Conservation (phyloP, 2,113 vertebrate species). For the Arizona elegans region DNA sequence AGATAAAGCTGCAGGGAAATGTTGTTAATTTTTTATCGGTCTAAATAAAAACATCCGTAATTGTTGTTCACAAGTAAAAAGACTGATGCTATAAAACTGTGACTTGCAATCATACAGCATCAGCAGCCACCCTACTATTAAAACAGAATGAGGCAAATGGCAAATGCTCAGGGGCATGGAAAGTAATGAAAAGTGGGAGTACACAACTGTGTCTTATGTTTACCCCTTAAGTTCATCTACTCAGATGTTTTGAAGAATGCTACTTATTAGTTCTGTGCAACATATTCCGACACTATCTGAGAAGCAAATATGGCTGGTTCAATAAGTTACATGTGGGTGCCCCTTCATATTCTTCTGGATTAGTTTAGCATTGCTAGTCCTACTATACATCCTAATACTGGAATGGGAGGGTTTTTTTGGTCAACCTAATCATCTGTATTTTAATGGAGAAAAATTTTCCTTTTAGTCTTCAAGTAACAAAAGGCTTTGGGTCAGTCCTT, state of each 20-base stretch:
- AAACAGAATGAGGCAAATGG: neutral
- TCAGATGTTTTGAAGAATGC: neutral
- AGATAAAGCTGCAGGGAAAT: slow-evolving; percentile 43
- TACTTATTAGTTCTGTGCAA: neutral
- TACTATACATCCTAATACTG: neutral
- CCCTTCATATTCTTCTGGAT: neutral
- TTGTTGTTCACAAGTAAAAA: neutral
- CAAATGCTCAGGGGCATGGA: neutral
- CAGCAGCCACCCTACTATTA: neutral
- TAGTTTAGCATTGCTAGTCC: slow-evolving; percentile 30
- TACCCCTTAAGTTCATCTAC: neutral
- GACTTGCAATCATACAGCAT: neutral
- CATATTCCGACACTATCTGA: neutral
- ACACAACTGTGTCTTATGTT: neutral
- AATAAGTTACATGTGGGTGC: neutral
- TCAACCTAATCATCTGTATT: neutral
- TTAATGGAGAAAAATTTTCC: slow-evolving; percentile 50
- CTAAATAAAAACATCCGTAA: neutral
- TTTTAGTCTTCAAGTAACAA: slow-evolving; percentile 48
- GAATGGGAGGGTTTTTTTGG: neutral
- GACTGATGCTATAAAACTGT: neutral
- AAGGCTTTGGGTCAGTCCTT: slow-evolving; percentile 22
- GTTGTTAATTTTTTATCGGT: slow-evolving; percentile 53
- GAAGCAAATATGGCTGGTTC: neutral
- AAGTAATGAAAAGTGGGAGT: neutral